A percentile compares a stretch with the other conserved stretches of the same genome.
Evolutionary conservation across 2,797 vertebrate species (phyloP).

Genomic region (Xyrichtys novacula): DNA sequence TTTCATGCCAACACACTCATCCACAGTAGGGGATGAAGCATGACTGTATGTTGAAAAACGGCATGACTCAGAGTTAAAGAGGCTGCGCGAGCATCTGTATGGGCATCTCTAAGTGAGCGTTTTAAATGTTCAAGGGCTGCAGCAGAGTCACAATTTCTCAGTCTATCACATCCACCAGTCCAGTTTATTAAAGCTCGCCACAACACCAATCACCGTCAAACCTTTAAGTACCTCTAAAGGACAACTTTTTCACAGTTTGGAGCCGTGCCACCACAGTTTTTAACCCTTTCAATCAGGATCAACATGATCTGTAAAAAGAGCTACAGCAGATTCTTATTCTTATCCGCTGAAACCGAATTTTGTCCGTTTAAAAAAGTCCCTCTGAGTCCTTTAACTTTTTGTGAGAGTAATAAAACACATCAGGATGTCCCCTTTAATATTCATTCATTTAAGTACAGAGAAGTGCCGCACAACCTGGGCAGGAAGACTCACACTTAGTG

Average conservation of each 20-base stretch:
- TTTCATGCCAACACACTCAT: conserved; percentile 74
- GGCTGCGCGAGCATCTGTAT: background rate
- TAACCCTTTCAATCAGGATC: too few species aligned
- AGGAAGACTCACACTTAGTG: background rate
- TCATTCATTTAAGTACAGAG: background rate
- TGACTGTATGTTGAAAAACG: conserved; percentile 60
- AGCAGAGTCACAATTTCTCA: too few species aligned
- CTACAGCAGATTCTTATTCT: too few species aligned
- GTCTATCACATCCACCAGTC: too few species aligned
- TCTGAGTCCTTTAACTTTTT: background rate
- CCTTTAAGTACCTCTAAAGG: too few species aligned
- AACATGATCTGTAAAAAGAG: too few species aligned
- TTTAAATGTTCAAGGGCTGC: background rate
- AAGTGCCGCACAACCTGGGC: background rate
- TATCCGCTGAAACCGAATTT: background rate
- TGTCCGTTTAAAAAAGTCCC: background rate
- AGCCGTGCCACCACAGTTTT: too few species aligned
- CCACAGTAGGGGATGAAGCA: conserved; percentile 58
- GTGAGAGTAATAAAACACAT: background rate
- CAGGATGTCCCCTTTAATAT: background rate
- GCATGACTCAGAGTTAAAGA: conserved; percentile 22
- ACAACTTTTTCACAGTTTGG: too few species aligned
- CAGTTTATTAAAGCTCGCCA: too few species aligned
- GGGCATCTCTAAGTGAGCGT: background rate
- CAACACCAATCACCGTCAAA: too few species aligned